These are phyloP conservation scores for Enteromius mattozi DNA, from an alignment of 2,797 vertebrate genomes.

Conservation along the genomic window DNA sequence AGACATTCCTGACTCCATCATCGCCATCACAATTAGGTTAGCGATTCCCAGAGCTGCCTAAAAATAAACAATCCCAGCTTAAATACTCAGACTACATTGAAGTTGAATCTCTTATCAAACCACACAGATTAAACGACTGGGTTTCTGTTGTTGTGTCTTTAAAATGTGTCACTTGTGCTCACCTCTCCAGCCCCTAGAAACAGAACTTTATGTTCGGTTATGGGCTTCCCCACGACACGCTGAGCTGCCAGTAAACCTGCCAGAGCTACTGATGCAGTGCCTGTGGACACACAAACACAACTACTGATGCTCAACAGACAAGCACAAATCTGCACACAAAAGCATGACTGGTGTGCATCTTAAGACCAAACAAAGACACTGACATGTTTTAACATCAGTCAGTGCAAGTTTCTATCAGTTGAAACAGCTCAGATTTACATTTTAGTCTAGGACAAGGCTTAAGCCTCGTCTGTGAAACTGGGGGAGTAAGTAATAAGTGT, in stretches of 20 bases:
- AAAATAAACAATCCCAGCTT: constrained; percentile 16
- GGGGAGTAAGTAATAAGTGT: background rate
- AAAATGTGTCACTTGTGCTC: constrained; percentile 30
- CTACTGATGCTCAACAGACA: background rate
- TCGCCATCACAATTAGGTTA: constrained; percentile 95
- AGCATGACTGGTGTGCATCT: too few relatives aligned
- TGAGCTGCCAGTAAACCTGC: constrained; percentile 91
- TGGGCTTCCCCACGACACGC: constrained; percentile 83
- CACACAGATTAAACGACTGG: background rate
- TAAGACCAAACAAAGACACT: too few relatives aligned
- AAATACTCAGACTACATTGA: background rate
- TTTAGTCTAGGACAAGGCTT: too few relatives aligned
- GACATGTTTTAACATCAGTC: too few relatives aligned
- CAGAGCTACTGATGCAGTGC: constrained; percentile 92
- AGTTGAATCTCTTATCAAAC: constrained; percentile 1
- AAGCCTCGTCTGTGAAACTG: too few relatives aligned
- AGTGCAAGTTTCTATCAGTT: too few relatives aligned
- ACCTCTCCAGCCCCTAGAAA: constrained; percentile 98
- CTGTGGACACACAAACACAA: constrained; percentile 68
- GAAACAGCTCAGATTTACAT: too few relatives aligned
- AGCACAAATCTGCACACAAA: background rate
- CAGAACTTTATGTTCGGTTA: constrained; percentile 90
- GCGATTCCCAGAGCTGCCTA: constrained; percentile 97
- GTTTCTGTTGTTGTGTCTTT: constrained; percentile 14
- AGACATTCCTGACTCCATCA: constrained; percentile 86